Conservation (phyloP, 2,113 vertebrate genomes). For the Antechinus stuartii region DNA sequence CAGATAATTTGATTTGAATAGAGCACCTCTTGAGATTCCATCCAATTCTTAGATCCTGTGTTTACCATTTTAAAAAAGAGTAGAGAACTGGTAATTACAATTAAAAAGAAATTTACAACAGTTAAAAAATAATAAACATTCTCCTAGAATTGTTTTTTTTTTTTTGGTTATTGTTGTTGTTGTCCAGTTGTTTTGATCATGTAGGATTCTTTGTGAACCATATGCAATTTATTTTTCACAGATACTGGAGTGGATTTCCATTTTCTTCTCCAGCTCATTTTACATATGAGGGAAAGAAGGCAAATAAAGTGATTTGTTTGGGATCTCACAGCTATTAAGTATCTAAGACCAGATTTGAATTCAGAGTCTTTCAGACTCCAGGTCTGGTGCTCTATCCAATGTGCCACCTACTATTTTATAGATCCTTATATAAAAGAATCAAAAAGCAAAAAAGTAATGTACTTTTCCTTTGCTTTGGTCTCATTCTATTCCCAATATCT, state of each 20-base stretch:
- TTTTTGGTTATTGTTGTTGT: background rate
- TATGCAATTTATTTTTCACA: background rate
- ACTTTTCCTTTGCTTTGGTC: background rate
- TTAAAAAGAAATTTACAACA: background rate
- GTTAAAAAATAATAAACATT: background rate
- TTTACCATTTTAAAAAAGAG: background rate
- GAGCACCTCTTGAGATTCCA: background rate
- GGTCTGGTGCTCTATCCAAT: background rate
- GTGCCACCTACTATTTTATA: background rate
- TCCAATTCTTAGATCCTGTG: background rate
- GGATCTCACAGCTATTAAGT: background rate
- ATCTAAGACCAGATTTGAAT: background rate
- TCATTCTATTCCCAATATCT: background rate
- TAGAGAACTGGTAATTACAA: background rate
- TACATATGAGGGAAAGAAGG: background rate
- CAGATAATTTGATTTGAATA: background rate
- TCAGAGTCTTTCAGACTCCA: background rate
- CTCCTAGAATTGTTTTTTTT: background rate
- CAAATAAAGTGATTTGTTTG: background rate
- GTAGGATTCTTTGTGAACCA: background rate
- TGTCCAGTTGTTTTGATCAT: background rate
- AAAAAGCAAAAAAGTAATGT: background rate
- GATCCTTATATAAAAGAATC: background rate
- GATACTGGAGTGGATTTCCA: background rate
- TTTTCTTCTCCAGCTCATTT: background rate